phyloP scores from a whole-genome alignment of 2,888 invertebrate genomes.

The Temnothorax unifasciatus region DNA sequence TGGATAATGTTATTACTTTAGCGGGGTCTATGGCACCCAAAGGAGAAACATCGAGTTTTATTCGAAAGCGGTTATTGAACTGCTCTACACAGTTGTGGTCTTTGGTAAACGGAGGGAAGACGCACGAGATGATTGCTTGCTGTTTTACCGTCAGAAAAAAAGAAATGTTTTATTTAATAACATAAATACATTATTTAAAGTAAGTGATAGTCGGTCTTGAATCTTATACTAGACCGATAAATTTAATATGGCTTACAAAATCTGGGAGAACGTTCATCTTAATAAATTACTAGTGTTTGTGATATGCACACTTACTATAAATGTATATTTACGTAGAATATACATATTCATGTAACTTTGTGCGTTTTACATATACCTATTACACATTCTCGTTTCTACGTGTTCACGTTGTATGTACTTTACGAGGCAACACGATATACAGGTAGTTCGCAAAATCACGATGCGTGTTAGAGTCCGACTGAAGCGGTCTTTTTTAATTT shows the following conservation, averaged over 20 bases:
- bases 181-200: background rate
- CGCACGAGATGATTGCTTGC: background rate
- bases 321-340: background rate
- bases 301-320: background rate
- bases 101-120: background rate
- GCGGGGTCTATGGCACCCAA: background rate
- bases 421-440: background rate
- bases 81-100: background rate
- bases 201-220: background rate
- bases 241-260: background rate
- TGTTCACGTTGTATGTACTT: background rate
- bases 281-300: background rate
- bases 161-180: no score
- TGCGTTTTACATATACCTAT: background rate
- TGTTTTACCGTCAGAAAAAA: background rate
- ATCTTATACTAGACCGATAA: background rate
- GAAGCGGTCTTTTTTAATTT: no score
- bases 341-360: conserved; percentile 2
- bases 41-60: background rate
- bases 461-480: no score
- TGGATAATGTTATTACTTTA: background rate
- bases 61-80: background rate
- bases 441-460: background rate
- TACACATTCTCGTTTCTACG: background rate
- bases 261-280: background rate